Evolutionary conservation across 2,113 vertebrate genomes (phyloP).

Genomic region (Indicator maculatus): DNA sequence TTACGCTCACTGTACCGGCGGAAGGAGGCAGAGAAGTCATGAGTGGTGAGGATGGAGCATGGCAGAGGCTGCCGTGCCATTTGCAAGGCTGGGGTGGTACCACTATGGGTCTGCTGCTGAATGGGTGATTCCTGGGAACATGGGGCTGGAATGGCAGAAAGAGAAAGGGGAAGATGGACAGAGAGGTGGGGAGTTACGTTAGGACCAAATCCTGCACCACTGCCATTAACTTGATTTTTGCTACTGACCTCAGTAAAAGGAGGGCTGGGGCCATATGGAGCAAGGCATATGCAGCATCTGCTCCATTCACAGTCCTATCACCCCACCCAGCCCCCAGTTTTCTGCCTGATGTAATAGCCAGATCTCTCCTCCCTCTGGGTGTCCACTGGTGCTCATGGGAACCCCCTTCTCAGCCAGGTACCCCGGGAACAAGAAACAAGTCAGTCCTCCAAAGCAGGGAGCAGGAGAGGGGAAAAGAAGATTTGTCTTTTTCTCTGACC

Average conservation of each 20-base stretch:
- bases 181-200: not conserved
- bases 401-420: fast-evolving
- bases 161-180: not conserved
- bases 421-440: not conserved
- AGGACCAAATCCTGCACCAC: not conserved
- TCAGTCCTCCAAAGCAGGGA: not conserved
- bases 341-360: not conserved
- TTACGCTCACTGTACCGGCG: not conserved
- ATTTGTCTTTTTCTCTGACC: not conserved
- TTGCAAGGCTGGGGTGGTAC: not conserved
- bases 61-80: not conserved
- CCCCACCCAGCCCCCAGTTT: not conserved
- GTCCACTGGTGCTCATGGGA: fast-evolving
- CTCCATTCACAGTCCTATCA: not conserved
- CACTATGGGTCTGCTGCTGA: not conserved
- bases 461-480: not conserved
- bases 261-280: not conserved
- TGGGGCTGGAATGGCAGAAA: not conserved
- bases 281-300: not conserved
- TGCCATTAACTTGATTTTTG: not conserved
- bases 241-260: not conserved
- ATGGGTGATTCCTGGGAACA: not conserved
- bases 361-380: not conserved
- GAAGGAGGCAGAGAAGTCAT: not conserved
- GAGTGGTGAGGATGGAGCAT: fast-evolving